Evolutionary conservation across 1,140 invertebrate species (phyloP).

Genomic region (Bombus polaris): DNA sequence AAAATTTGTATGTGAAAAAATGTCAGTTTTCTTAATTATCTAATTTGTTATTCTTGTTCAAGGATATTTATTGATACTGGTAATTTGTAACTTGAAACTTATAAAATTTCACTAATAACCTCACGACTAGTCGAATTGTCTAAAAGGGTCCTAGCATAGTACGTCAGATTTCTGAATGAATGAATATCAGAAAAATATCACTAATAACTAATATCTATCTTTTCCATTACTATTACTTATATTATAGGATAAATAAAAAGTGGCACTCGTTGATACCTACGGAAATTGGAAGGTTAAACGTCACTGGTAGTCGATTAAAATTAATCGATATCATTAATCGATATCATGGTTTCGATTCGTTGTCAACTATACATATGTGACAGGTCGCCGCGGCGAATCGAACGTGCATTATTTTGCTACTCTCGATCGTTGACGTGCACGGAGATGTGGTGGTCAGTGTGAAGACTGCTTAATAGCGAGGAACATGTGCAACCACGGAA

Average conservation of each 20-base stretch:
- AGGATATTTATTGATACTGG: neutral
- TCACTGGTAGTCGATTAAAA: neutral
- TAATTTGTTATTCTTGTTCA: too few relatives aligned
- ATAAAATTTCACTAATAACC: neutral
- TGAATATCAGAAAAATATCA: too few relatives aligned
- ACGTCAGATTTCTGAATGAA: neutral
- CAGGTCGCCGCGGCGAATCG: slow-evolving; percentile 8
- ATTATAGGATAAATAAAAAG: neutral
- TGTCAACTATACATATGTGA: slow-evolving; percentile 10
- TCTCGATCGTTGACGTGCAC: neutral
- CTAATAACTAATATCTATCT: neutral
- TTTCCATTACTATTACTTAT: neutral
- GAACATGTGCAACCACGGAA: slow-evolving; percentile 55
- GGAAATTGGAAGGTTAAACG: neutral
- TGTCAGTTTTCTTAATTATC: too few relatives aligned
- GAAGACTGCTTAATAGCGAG: slow-evolving; percentile 48
- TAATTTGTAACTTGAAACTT: neutral
- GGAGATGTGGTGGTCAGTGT: slow-evolving; percentile 18
- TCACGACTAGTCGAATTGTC: neutral
- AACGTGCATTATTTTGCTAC: neutral
- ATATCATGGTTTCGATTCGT: neutral
- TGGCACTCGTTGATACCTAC: neutral
- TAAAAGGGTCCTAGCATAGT: neutral
- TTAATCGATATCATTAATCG: neutral
- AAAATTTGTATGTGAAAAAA: neutral